Evolutionary conservation across 2,113 vertebrate species (phyloP).

Genomic region (Salminus brasiliensis): DNA sequence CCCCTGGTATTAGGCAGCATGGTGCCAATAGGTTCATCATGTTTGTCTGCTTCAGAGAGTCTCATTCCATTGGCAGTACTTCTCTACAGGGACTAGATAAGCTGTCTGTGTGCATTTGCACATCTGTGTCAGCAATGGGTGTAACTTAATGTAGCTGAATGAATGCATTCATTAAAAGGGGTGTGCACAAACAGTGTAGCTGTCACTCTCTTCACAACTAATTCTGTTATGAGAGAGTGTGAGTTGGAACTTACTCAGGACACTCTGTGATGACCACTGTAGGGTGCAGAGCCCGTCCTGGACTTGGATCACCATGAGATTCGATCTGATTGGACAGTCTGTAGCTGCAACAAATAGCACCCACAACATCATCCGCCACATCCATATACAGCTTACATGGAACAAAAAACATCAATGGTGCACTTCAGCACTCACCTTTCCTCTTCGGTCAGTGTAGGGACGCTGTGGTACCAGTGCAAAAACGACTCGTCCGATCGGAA

Average conservation of each 20-base stretch:
- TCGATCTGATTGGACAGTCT: constrained; percentile 86
- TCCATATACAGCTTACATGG: not conserved
- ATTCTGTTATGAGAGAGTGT: too few relatives aligned
- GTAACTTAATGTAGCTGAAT: too few relatives aligned
- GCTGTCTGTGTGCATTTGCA: too few relatives aligned
- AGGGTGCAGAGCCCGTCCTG: constrained; percentile 70
- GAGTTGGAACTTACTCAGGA: constrained; percentile 76
- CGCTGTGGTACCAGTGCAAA: constrained; percentile 79
- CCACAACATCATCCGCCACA: not conserved
- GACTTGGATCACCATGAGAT: constrained; percentile 68
- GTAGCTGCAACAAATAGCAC: constrained; percentile 73
- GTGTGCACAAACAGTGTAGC: too few relatives aligned
- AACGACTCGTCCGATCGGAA: constrained; percentile 77
- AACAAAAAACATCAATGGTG: not conserved
- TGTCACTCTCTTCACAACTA: too few relatives aligned
- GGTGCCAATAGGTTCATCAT: too few relatives aligned
- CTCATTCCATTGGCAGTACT: too few relatives aligned
- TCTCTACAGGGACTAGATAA: too few relatives aligned
- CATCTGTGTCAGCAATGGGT: too few relatives aligned
- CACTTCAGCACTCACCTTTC: constrained; percentile 74
- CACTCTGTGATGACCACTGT: constrained; percentile 86
- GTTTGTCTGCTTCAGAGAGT: too few relatives aligned
- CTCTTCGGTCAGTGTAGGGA: constrained; percentile 78
- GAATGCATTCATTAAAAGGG: too few relatives aligned
- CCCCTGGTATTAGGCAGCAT: too few relatives aligned